Evolutionary conservation across 2,113 vertebrate species (phyloP), one percentile per base, ranked within the genome.

Genomic region (Sinosuthora webbiana): DNA sequence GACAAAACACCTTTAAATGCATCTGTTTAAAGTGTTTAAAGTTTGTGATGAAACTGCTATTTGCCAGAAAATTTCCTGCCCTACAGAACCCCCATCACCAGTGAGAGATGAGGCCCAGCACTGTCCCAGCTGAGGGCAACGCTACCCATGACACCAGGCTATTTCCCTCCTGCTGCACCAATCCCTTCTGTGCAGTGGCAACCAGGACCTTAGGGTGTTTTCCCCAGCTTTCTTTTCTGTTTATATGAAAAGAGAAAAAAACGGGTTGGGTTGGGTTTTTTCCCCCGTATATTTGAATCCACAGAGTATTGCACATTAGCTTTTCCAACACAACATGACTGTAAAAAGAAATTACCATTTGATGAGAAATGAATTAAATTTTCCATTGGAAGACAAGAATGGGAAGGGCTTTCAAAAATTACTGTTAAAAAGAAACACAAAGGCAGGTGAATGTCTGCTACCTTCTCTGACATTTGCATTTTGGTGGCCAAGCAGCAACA

Each of bases 211-310:
- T 9, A 23, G 27, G 13, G 24, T 27, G 21, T 11, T 79, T 63
- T 59, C 24, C 35, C 16, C 49, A 62, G 3, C 3, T 70, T 90
- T 53, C 28, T 44, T 25, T 45, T 39, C 33, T 62, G 31, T 83
- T 71, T 35, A 7, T 31, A 60, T 19, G 22, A 90, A 37, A 2
- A 6, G 24, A 53, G 14, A 15, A 31, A 64, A 19, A 60, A 10
- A 0, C 2, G 2, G 5, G 1, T 28, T 68, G 23, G 5, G 4
- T 8, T 56, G n/a, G 2, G 0, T 1, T 31, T 59, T 53, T 1
- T 0, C 2, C 10, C 12, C 16, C 21, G 2, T 15, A 1, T 22
- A 19, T 85, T 17, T 60, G 16, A 79, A 73, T 85, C 17, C 23
- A 41, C 13, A 30, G 30, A 65, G 28, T 25, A 41, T 17, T 30